Base-by-base conservation (phyloP, 1,140 invertebrate species). In the Penaeus vannamei region DNA sequence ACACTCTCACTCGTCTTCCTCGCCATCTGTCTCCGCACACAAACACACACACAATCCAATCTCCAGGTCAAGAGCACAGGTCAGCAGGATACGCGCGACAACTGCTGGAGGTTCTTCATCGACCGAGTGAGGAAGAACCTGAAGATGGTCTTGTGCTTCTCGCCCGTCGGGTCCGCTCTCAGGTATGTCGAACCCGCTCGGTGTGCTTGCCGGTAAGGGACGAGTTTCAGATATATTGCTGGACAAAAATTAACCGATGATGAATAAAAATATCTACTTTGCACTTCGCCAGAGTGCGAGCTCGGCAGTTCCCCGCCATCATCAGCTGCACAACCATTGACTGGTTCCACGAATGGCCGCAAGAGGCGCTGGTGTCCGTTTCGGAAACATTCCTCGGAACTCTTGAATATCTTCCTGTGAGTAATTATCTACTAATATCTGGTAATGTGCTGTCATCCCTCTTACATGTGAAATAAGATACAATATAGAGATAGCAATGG, bases 271-370 rank as follows among this genome's bases (percentile, higher is more conserved):
- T 72, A 10, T 17, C 69, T 10, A 14, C 12, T 53, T 62, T 53
- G 80, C 64, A n/a, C 61, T 86, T 8, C 90, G 94, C 93, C 93
- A 98, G 98, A 92, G 96, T 98, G 61, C 95, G 98, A 92, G 97
- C 97, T 62, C 94, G 98, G 91, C 98, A 99, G 94, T 99, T 99
- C 93, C 98, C 98, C 26, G 98, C 98, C 77, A 95, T 99, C 66
- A 97, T 98, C 90, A 99, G 98, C 93, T 98, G 97, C 92, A 98
- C 98, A 22, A 96, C 96, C 85, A 98, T 99, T 90, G 98, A 99
- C 93, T 99, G 98, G 98, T 99, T 99, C 93, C 98, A 99, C 92
- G 97, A 98, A 94, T 99, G 98, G 98, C 98, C 98, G 26, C 97
- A 98, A 94, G 97, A 99, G 93, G 97, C 97, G 46, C 93, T 98